These are phyloP conservation scores for Entomyzon cyanotis DNA, from an alignment of 2,113 vertebrate genomes.

Conservation along the genomic window DNA sequence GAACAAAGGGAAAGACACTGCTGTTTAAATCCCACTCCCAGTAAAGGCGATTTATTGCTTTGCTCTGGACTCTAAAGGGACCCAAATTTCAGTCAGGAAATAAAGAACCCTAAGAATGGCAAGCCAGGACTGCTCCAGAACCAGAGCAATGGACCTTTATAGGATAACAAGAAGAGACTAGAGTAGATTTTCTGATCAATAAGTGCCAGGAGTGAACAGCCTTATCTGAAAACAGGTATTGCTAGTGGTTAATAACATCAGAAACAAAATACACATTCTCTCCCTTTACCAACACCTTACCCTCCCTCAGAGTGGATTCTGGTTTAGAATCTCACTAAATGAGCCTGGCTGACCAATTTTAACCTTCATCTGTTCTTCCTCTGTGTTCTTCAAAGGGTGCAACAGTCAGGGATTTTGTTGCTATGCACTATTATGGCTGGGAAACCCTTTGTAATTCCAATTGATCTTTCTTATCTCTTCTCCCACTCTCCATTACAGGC, in stretches of 20 bases:
- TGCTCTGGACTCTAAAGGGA: background rate
- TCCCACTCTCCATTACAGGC: background rate
- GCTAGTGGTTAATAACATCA: background rate
- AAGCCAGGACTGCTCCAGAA: background rate
- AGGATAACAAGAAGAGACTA: background rate
- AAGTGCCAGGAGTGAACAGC: background rate
- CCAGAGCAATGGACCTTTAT: background rate
- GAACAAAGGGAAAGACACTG: background rate
- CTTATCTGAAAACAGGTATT: background rate
- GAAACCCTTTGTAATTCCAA: background rate
- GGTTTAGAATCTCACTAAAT: background rate
- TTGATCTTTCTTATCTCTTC: background rate
- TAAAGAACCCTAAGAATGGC: background rate
- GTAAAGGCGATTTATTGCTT: background rate
- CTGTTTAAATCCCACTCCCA: background rate
- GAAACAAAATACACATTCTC: background rate
- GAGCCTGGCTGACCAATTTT: background rate
- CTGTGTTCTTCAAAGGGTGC: background rate
- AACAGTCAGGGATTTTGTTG: background rate
- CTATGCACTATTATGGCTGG: background rate
- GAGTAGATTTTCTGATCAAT: background rate
- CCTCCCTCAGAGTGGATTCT: background rate
- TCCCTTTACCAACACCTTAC: background rate
- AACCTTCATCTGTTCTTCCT: slow-evolving; percentile 20
- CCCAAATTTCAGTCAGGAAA: background rate